These are phyloP conservation scores for Addax nasomaculatus DNA, from an alignment of 2,113 vertebrate genomes.

Conservation along the genomic window DNA sequence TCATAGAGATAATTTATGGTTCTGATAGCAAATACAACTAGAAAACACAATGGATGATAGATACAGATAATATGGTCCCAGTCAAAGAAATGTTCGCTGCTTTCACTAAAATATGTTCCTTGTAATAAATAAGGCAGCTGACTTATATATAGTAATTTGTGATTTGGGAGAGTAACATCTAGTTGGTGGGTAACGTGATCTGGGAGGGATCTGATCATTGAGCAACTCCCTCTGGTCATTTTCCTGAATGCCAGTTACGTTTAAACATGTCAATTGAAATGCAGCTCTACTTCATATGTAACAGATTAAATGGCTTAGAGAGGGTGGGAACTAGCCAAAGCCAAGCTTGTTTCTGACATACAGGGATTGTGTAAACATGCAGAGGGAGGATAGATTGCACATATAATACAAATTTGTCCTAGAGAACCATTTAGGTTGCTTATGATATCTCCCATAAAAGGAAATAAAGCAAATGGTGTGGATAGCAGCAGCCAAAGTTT, in stretches of 20 bases:
- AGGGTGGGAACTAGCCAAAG: background rate
- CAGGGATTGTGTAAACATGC: background rate
- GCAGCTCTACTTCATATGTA: background rate
- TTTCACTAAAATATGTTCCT: background rate
- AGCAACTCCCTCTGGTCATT: background rate
- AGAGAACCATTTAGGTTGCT: background rate
- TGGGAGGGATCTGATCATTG: background rate
- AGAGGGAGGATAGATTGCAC: background rate
- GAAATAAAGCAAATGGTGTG: background rate
- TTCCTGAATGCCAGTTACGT: background rate
- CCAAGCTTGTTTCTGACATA: background rate
- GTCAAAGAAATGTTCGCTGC: background rate
- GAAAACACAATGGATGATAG: background rate
- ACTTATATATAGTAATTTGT: background rate
- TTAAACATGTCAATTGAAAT: background rate
- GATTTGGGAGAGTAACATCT: background rate
- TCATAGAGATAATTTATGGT: background rate
- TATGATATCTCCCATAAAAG: background rate
- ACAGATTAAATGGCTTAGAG: background rate
- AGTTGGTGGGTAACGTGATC: background rate
- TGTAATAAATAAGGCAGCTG: background rate
- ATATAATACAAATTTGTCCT: background rate
- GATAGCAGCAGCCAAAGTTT: background rate
- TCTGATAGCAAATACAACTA: background rate
- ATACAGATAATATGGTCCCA: background rate